These are phyloP conservation scores for Mus pahari DNA, from an alignment of 2,113 vertebrate genomes.

Conservation along the genomic window DNA sequence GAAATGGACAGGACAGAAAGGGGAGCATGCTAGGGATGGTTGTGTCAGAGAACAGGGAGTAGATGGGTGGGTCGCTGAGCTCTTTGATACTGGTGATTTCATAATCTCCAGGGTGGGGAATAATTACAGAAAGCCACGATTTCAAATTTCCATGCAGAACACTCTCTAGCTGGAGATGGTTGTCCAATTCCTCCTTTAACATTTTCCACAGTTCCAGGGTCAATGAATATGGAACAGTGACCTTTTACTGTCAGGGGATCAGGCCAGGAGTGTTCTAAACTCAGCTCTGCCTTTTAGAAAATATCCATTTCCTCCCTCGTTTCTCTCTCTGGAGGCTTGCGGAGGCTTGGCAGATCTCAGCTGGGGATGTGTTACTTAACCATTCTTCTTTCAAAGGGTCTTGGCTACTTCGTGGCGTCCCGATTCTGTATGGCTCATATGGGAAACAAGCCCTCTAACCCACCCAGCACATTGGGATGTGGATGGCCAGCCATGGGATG, in stretches of 20 bases:
- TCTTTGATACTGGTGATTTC: not conserved
- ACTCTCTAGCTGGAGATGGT: not conserved
- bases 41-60: not conserved
- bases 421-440: too few species aligned
- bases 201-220: not conserved
- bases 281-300: not conserved
- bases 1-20: not conserved
- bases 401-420: not conserved
- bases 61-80: not conserved
- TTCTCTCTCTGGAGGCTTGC: not conserved
- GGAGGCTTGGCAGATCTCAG: not conserved
- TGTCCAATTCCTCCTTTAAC: not conserved
- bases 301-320: not conserved
- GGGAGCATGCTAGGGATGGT: not conserved
- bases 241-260: slow-evolving; percentile 4
- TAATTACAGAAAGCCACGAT: not conserved
- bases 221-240: not conserved
- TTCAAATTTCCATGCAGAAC: not conserved
- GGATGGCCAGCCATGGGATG: too few species aligned
- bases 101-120: not conserved
- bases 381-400: not conserved
- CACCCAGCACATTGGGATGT: not conserved
- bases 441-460: not conserved
- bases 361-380: not conserved
- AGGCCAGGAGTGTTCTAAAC: not conserved